Conservation (phyloP, 2,113 vertebrate species). For the Apaloderma vittatum region DNA sequence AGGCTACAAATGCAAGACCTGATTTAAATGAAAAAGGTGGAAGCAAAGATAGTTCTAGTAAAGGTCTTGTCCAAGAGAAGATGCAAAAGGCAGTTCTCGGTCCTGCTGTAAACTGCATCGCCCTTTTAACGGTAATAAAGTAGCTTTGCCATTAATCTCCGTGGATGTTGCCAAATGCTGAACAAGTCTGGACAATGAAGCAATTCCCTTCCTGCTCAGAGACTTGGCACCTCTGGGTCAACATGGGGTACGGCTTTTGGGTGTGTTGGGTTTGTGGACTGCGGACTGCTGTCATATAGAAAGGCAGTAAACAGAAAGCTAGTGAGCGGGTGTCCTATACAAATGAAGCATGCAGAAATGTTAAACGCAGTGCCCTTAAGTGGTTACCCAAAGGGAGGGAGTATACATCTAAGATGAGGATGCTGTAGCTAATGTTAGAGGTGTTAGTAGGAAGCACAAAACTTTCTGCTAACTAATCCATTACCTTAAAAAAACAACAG, state of each 20-base stretch:
- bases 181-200: neutral
- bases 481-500: neutral
- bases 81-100: neutral
- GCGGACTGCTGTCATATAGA: rapidly evolving
- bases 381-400: neutral
- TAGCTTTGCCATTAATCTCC: neutral
- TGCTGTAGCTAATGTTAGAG: neutral
- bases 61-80: neutral
- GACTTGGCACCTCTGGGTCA: neutral
- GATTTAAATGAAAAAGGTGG: neutral
- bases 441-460: neutral
- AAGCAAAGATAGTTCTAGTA: neutral
- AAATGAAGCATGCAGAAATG: neutral
- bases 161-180: neutral
- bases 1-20: neutral
- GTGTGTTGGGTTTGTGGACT: neutral
- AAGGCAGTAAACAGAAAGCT: neutral
- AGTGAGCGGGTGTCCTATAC: neutral
- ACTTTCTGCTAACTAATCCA: neutral
- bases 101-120: neutral
- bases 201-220: neutral
- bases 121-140: neutral
- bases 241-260: rapidly evolving
- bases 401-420: neutral
- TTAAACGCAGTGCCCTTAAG: neutral